Percentiles rank a stretch among this genome's conserved stretches.
Conservation (phyloP, 2,113 vertebrate species). For the Microtus pennsylvanicus region DNA sequence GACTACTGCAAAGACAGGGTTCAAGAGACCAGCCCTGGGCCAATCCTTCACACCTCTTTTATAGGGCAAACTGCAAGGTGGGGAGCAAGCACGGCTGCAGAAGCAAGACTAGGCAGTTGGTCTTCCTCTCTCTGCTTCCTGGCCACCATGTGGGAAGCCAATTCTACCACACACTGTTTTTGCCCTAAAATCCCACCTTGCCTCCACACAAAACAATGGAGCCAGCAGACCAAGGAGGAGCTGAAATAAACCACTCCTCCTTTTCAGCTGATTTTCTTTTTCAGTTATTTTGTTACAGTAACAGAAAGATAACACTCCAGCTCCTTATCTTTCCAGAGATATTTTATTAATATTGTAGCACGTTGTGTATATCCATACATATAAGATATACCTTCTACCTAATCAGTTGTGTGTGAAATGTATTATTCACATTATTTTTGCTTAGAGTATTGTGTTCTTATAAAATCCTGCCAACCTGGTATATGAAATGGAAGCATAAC, state of each 20-base stretch:
- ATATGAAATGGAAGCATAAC: not conserved
- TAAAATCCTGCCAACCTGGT: not conserved
- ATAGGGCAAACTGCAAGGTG: not conserved
- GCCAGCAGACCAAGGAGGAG: not conserved
- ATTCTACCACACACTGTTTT: not conserved
- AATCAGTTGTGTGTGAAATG: not conserved
- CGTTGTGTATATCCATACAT: not conserved
- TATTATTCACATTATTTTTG: constrained; percentile 18
- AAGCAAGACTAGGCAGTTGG: not conserved
- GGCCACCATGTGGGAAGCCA: too few relatives aligned
- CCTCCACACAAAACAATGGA: not conserved
- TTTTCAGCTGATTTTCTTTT: not conserved
- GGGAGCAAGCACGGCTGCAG: not conserved
- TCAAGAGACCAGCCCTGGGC: not conserved
- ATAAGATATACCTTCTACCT: not conserved
- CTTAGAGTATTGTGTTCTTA: not conserved
- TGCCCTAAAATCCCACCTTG: not conserved
- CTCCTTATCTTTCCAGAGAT: not conserved
- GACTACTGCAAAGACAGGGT: not conserved
- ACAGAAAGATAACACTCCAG: not conserved
- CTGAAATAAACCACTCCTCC: not conserved
- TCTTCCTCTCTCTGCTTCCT: not conserved
- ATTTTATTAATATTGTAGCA: not conserved
- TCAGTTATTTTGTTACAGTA: not conserved
- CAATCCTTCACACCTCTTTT: not conserved